Conservation (phyloP, 2,113 vertebrate species). For the Serilophus lunatus region DNA sequence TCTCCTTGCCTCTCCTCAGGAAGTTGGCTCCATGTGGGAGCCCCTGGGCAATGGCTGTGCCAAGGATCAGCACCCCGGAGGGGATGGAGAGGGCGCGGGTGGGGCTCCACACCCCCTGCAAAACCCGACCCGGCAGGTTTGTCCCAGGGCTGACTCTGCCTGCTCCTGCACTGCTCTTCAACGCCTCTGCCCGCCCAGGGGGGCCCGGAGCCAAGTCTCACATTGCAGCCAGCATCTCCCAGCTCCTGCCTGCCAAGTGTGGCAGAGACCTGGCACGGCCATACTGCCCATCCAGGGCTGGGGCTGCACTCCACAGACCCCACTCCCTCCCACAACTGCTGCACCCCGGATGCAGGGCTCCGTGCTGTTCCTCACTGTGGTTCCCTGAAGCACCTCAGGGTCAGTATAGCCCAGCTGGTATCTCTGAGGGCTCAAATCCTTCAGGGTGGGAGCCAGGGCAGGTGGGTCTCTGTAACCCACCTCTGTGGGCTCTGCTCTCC, state of each 20-base stretch:
- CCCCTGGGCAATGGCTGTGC: neutral
- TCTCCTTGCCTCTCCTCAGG: neutral
- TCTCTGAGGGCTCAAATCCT: neutral
- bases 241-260: constrained; percentile 45
- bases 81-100: neutral
- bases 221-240: neutral
- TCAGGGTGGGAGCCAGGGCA: neutral
- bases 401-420: neutral
- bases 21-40: neutral
- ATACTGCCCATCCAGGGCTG: neutral
- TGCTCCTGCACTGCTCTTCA: neutral
- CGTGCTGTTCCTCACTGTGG: fast-evolving
- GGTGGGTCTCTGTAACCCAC: neutral
- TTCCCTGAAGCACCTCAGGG: fast-evolving
- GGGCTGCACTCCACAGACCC: neutral
- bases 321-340: fast-evolving
- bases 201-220: neutral
- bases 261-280: constrained; percentile 38
- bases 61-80: neutral
- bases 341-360: neutral
- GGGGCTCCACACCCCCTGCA: neutral
- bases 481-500: neutral
- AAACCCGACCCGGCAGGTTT: neutral
- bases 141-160: neutral
- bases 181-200: neutral